Percentiles rank a stretch among this genome's conserved stretches.
Evolutionary conservation across 2,113 vertebrate genomes (phyloP).

Genomic region (Geococcyx californianus): DNA sequence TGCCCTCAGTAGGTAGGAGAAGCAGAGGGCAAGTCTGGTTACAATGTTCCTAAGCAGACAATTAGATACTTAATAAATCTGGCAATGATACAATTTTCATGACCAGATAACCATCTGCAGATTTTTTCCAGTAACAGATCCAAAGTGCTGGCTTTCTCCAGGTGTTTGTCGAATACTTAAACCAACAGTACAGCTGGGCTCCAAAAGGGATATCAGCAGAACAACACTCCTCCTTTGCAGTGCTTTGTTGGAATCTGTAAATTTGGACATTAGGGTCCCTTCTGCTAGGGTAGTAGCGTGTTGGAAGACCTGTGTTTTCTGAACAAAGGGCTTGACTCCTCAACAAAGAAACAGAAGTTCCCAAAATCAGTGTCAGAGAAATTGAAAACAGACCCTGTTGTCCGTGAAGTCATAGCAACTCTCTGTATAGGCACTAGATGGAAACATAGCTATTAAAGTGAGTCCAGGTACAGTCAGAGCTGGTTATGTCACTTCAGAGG

Average conservation of each 20-base stretch:
- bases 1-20: conserved; percentile 36
- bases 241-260: not conserved
- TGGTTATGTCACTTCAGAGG: not conserved
- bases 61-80: not conserved
- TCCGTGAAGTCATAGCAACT: not conserved
- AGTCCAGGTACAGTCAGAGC: not conserved
- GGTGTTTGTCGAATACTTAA: not conserved
- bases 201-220: not conserved
- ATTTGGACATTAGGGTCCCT: not conserved
- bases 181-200: not conserved
- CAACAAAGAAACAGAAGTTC: not conserved
- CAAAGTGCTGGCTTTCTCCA: not conserved
- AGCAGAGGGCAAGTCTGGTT: not conserved
- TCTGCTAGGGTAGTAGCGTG: not conserved
- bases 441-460: not conserved
- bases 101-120: not conserved
- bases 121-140: not conserved
- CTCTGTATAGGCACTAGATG: too few species aligned
- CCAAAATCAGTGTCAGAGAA: not conserved
- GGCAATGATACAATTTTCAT: not conserved
- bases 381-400: not conserved
- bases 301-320: not conserved
- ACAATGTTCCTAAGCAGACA: not conserved
- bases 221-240: not conserved
- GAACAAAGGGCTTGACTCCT: not conserved